Evolutionary conservation across 2,888 invertebrate genomes (phyloP).

Genomic region (Azorinus chamasolen): DNA sequence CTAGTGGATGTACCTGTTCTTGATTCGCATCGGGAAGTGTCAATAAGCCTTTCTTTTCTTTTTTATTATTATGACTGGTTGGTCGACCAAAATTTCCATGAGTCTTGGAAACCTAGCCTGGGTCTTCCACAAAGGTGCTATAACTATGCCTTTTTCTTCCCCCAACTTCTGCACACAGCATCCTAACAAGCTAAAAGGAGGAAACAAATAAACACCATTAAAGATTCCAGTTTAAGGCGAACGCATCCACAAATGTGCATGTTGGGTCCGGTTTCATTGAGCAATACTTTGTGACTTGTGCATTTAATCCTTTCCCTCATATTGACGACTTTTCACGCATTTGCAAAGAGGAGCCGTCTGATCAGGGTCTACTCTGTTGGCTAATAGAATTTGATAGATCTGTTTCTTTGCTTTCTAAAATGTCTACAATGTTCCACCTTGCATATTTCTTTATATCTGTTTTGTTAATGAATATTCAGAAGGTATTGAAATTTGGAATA

Average conservation of each 20-base stretch:
- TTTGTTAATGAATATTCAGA: no score
- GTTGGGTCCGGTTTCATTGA: slow-evolving; percentile 36
- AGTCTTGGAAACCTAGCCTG: slow-evolving; percentile 26
- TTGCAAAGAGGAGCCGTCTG: no score
- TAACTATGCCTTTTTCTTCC: slow-evolving; percentile 13
- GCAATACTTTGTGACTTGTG: slow-evolving; percentile 12
- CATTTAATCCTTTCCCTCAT: no score
- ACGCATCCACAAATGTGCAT: slow-evolving; percentile 25
- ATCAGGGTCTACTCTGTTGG: no score
- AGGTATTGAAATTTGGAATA: no score
- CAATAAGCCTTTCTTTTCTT: slow-evolving; percentile 8
- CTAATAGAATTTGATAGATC: no score
- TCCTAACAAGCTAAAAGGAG: slow-evolving; percentile 58
- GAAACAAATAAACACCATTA: slow-evolving; percentile 32
- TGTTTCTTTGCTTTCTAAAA: no score
- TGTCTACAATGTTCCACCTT: no score
- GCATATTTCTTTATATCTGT: no score
- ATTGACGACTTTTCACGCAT: no score
- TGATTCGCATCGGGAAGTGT: not conserved
- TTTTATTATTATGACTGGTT: slow-evolving; percentile 5
- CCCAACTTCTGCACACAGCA: slow-evolving; percentile 29
- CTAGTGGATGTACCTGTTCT: slow-evolving; percentile 12
- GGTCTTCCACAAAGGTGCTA: slow-evolving; percentile 41
- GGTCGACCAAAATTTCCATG: slow-evolving; percentile 20
- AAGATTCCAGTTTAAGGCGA: slow-evolving; percentile 19